Conservation (phyloP, 2,113 vertebrate species). For the Fregetta grallaria region DNA sequence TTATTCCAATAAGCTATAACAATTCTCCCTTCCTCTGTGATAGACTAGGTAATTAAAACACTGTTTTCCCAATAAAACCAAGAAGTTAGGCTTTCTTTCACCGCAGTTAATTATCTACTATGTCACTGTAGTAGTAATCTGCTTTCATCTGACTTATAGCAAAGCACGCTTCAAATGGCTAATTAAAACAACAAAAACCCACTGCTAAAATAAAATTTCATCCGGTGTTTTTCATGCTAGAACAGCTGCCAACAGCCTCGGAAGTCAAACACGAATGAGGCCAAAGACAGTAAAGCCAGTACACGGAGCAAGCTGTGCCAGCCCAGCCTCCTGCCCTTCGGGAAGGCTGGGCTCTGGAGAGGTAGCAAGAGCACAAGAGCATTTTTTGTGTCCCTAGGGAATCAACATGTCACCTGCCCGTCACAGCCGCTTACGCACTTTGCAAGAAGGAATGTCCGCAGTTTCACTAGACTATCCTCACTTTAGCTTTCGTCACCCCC, state of each 20-base stretch:
- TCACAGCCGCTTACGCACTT: accelerated
- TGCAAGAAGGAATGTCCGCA: neutral
- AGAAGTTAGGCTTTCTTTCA: constrained; percentile 15
- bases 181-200: constrained; percentile 45
- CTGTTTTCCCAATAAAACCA: constrained; percentile 19
- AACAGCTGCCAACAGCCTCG: constrained; percentile 7
- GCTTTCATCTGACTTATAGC: constrained; percentile 33
- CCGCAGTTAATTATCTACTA: constrained; percentile 33
- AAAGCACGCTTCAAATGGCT: neutral
- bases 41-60: constrained; percentile 28
- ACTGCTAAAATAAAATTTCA: constrained; percentile 20
- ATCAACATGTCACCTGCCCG: neutral
- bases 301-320: neutral
- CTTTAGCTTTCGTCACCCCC: neutral
- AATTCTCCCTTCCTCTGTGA: constrained; percentile 27
- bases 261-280: neutral
- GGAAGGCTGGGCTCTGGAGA: neutral
- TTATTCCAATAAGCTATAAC: neutral
- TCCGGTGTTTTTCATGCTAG: neutral
- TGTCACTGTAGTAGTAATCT: constrained; percentile 35
- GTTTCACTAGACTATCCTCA: neutral
- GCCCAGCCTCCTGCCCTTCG: neutral
- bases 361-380: neutral
- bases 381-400: neutral
- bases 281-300: neutral